Percentiles rank a stretch among this genome's conserved stretches.
These are phyloP conservation scores for Brienomyrus longianalis DNA, from an alignment of 2,113 vertebrate genomes.

Conservation along the genomic window DNA sequence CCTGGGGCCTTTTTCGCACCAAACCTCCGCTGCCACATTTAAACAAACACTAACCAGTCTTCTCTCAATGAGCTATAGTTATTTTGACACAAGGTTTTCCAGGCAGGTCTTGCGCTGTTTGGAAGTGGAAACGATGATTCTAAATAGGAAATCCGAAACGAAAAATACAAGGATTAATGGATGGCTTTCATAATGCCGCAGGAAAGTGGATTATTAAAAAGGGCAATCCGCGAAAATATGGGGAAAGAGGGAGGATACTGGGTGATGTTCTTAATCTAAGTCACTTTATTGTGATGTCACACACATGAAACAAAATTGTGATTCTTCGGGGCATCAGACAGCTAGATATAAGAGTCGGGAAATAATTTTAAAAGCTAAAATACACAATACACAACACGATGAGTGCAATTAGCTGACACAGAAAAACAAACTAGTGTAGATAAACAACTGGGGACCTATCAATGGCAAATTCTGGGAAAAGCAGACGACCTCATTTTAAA, in stretches of 20 bases:
- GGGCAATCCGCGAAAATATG: not conserved
- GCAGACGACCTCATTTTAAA: not conserved
- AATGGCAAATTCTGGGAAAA: not conserved
- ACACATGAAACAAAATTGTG: not conserved
- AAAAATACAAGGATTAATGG: not conserved
- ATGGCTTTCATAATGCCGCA: not conserved
- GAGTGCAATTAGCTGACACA: not conserved
- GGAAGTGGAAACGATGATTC: not conserved
- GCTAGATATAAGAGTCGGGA: not conserved
- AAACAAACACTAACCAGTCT: not conserved
- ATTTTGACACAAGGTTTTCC: not conserved
- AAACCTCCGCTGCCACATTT: not conserved
- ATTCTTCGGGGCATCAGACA: not conserved
- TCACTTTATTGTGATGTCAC: not conserved
- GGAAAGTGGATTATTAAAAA: not conserved
- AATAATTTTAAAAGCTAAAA: not conserved
- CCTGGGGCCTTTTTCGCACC: conserved; percentile 16
- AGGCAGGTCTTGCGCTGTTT: not conserved
- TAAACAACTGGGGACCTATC: not conserved
- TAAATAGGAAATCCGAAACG: not conserved
- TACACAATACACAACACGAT: not conserved
- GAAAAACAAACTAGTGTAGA: not conserved
- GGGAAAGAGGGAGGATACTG: not conserved
- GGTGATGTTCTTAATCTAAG: not conserved
- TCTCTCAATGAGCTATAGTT: not conserved